Evolutionary conservation across 2,113 vertebrate species (phyloP).

Genomic region (Platanista minor): DNA sequence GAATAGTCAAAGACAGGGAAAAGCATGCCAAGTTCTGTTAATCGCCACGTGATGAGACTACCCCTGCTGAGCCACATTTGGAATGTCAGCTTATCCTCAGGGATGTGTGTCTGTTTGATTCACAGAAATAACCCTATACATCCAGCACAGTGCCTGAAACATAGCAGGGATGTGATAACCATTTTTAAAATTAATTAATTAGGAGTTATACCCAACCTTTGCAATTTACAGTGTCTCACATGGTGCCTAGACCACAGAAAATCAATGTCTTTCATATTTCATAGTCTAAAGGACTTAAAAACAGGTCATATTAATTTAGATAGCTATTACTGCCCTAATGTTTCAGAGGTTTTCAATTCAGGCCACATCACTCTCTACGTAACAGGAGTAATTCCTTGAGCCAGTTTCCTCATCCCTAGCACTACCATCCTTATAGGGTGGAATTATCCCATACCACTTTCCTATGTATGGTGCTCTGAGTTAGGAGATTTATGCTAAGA

Average conservation of each 20-base stretch:
- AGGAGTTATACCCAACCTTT: not conserved
- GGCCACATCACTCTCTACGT: not conserved
- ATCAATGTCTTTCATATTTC: not conserved
- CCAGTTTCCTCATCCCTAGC: not conserved
- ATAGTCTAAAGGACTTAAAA: not conserved
- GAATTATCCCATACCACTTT: fast-evolving
- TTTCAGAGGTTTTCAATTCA: not conserved
- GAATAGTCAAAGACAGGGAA: not conserved
- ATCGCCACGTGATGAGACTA: fast-evolving
- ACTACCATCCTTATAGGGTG: fast-evolving
- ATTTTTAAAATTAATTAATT: not conserved
- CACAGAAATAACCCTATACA: not conserved
- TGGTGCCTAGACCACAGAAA: not conserved
- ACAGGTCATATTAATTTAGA: not conserved
- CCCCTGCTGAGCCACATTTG: not conserved
- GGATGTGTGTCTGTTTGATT: not conserved
- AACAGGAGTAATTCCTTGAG: not conserved
- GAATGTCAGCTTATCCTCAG: not conserved
- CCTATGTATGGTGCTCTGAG: not conserved
- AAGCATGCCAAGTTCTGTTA: not conserved
- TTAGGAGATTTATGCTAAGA: not conserved
- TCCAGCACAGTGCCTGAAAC: not conserved
- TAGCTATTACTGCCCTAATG: not conserved
- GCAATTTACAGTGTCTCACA: not conserved
- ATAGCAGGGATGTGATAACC: not conserved